These are phyloP conservation scores for Antheraea pernyi DNA, from an alignment of 1,140 invertebrate species.

Conservation along the genomic window DNA sequence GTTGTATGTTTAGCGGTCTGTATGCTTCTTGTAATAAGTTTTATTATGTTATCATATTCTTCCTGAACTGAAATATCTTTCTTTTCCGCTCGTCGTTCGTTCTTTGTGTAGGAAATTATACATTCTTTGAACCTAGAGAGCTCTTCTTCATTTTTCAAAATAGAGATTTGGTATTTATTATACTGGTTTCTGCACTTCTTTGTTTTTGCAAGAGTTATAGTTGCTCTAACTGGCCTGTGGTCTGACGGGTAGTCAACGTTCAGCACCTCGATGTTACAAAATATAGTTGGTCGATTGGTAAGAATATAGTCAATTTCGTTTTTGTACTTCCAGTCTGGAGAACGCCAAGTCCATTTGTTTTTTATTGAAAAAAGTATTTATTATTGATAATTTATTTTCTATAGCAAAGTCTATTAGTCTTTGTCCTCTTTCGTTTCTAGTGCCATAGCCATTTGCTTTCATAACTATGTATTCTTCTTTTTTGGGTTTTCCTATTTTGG, in stretches of 20 bases:
- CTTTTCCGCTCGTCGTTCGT: slow-evolving; percentile 5
- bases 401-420: too few relatives aligned
- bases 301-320: slow-evolving; percentile 38
- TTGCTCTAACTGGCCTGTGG: too few relatives aligned
- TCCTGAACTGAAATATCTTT: slow-evolving; percentile 19
- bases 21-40: slow-evolving; percentile 10
- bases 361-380: neutral
- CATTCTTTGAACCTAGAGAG: slow-evolving; percentile 21
- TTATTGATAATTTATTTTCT: slow-evolving; percentile 14
- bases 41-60: slow-evolving; percentile 24
- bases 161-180: slow-evolving; percentile 1
- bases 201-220: slow-evolving; percentile 15
- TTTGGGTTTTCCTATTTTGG: too few relatives aligned
- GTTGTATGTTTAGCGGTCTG: too few relatives aligned
- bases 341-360: slow-evolving; percentile 1
- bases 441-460: too few relatives aligned
- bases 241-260: slow-evolving; percentile 31
- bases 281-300: slow-evolving; percentile 20
- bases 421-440: too few relatives aligned
- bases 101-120: slow-evolving; percentile 12
- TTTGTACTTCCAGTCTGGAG: slow-evolving; percentile 20
- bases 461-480: too few relatives aligned
- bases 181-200: slow-evolving; percentile 16
- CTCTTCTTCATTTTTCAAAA: slow-evolving; percentile 20
- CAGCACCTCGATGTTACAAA: slow-evolving; percentile 28